Evolutionary conservation across 2,888 invertebrate genomes (phyloP).

Genomic region (Romanomermis culicivorax): DNA sequence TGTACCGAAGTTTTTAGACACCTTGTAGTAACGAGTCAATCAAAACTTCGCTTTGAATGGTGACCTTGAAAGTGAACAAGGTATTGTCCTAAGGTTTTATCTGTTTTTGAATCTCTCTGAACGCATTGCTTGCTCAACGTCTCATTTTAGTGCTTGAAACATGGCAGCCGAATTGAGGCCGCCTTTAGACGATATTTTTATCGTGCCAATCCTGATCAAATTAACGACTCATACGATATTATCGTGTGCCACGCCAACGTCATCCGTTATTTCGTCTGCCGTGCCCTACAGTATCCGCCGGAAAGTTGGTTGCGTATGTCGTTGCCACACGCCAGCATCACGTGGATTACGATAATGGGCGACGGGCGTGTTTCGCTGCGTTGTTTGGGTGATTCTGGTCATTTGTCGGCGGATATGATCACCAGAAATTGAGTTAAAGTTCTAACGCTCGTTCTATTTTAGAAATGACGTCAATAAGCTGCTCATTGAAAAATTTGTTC

Average conservation of each 20-base stretch:
- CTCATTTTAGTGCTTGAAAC: conserved; percentile 58
- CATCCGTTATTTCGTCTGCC: conserved; percentile 77
- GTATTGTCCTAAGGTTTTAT: too few species aligned
- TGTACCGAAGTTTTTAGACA: too few species aligned
- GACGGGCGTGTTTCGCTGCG: conserved; percentile 61
- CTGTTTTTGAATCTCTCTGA: too few species aligned
- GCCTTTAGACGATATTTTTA: conserved; percentile 81
- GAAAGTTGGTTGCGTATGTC: conserved; percentile 87
- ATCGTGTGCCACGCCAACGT: conserved; percentile 95
- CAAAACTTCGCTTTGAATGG: too few species aligned
- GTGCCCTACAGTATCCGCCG: conserved; percentile 83
- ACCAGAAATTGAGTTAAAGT: conserved; percentile 13
- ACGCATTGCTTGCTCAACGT: too few species aligned
- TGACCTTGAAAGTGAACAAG: too few species aligned
- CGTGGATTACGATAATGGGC: conserved; percentile 60
- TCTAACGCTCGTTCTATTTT: too few species aligned
- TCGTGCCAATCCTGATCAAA: conserved; percentile 56
- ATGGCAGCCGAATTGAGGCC: conserved; percentile 80
- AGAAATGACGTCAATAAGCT: too few species aligned
- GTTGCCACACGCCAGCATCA: conserved; percentile 75
- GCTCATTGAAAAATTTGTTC: too few species aligned
- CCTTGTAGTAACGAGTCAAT: too few species aligned
- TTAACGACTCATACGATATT: conserved; percentile 60
- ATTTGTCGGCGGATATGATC: conserved; percentile 49
- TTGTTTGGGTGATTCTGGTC: conserved; percentile 64